Percentiles rank a stretch among this genome's conserved stretches.
These are phyloP conservation scores for Helobdella robusta DNA, from an alignment of 2,888 invertebrate genomes.

Conservation along the genomic window DNA sequence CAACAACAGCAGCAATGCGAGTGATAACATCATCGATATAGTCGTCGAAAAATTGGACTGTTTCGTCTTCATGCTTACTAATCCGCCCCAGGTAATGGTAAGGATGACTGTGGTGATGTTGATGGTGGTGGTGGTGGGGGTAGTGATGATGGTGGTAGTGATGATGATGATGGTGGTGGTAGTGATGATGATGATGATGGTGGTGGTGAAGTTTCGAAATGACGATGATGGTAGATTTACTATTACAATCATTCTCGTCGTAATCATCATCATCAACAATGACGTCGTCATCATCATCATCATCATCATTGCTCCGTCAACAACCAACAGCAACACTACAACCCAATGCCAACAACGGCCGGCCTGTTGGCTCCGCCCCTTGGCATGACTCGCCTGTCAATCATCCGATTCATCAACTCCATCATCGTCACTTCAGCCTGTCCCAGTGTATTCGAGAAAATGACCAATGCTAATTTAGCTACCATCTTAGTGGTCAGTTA, in stretches of 20 bases:
- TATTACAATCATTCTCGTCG: slow-evolving; percentile 3
- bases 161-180: slow-evolving; percentile 13
- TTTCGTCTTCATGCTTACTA: no score
- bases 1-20: neutral
- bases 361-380: slow-evolving; percentile 66
- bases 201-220: neutral
- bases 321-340: slow-evolving; percentile 49
- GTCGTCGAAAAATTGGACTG: no score
- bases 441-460: neutral
- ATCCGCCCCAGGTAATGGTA: neutral
- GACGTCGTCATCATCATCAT: slow-evolving; percentile 4
- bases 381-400: slow-evolving; percentile 63
- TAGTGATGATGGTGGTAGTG: slow-evolving; percentile 12
- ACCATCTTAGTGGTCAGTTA: slow-evolving; percentile 7
- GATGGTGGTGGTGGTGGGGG: neutral
- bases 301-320: neutral
- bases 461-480: neutral
- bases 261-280: slow-evolving; percentile 11
- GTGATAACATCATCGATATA: no score
- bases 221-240: neutral
- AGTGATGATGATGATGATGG: slow-evolving; percentile 7
- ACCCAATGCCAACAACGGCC: slow-evolving; percentile 61
- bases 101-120: neutral
- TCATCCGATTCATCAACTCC: slow-evolving; percentile 19
- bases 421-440: neutral